Base-by-base conservation (phyloP, 2,113 vertebrate species). In the Syngnathus scovelli region DNA sequence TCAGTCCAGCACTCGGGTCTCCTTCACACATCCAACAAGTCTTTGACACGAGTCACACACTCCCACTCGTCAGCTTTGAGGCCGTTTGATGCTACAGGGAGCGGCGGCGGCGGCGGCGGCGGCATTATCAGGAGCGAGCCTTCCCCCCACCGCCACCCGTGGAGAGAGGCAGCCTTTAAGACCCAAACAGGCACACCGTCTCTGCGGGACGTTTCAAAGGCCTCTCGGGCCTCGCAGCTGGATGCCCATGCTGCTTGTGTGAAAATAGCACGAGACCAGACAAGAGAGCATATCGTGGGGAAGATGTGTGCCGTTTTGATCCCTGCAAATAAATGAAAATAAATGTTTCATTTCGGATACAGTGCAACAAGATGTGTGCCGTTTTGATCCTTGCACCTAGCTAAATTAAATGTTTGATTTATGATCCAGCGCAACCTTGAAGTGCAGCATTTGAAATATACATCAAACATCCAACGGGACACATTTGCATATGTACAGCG, bases 161-260 rank as follows among this genome's bases (percentile, higher is more conserved):
- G 1, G 81, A 75, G 79, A 67, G 61, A 37, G 46, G 39, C 44
- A 67, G 73, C 55, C 64, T 23, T 38, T 38, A 59, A 80, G 56
- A 46, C 21, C 16, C 1, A 43, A 74, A 68, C 70, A 76, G 82
- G 83, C 81, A 77, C 78, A 71, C 49, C n/a, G 39, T 27, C 74
- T 66, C 78, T 79, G 81, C 70, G 46, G 79, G 86, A n/a, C 39
- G 44, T 38, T 67, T 72, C 62, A 75, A 55, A 80, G 74, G 67
- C 77, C 60, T 60, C 75, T 81, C 43, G 43, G n/a, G 1, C 74
- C 70, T 78, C 63, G 1, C 81, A 76, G 80, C 72, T 67, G 79
- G 73, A 69, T 56, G 7, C 23, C 56, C 52, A 54, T 67, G 46
- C 61, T 51, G 41, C 38, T 36, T 46, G 38, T 49, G 55, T 11